A percentile compares a stretch with the other conserved stretches of the same genome.
phyloP scores from a whole-genome alignment of 2,888 invertebrate species.

The Drosophila anomalata region DNA sequence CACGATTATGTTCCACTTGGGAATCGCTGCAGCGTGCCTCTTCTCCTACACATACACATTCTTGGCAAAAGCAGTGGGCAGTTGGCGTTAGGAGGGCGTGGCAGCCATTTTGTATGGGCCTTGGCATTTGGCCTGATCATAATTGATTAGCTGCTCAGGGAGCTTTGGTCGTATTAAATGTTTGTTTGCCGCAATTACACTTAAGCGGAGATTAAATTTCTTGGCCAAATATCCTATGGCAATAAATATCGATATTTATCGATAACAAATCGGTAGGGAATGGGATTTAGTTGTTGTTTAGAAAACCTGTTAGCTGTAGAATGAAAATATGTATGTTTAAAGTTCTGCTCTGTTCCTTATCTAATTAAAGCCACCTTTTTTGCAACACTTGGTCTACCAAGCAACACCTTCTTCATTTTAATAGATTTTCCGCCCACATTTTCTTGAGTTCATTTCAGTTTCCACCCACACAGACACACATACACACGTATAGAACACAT shows the following conservation, averaged over 20 bases:
- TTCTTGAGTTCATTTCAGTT: constrained; percentile 8
- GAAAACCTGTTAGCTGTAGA: neutral
- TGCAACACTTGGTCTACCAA: neutral
- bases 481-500: neutral
- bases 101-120: constrained; percentile 19
- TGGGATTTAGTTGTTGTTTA: neutral
- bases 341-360: neutral
- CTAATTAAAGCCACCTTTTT: neutral
- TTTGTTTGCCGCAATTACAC: constrained; percentile 39
- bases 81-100: constrained; percentile 14
- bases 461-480: constrained; percentile 5
- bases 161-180: constrained; percentile 26
- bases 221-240: constrained; percentile 16
- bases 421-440: constrained; percentile 28
- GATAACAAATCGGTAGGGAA: neutral
- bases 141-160: constrained; percentile 38
- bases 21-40: constrained; percentile 32
- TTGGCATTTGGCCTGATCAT: constrained; percentile 39
- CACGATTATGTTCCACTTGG: constrained; percentile 60
- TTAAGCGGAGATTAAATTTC: constrained; percentile 36
- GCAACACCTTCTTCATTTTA: constrained; percentile 1
- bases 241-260: constrained; percentile 21
- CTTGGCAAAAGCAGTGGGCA: neutral
- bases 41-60: neutral
- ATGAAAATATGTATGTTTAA: neutral